Percentiles rank a stretch among this genome's conserved stretches.
Evolutionary conservation across 2,888 invertebrate genomes (phyloP).

Genomic region (Mythimna pallens): DNA sequence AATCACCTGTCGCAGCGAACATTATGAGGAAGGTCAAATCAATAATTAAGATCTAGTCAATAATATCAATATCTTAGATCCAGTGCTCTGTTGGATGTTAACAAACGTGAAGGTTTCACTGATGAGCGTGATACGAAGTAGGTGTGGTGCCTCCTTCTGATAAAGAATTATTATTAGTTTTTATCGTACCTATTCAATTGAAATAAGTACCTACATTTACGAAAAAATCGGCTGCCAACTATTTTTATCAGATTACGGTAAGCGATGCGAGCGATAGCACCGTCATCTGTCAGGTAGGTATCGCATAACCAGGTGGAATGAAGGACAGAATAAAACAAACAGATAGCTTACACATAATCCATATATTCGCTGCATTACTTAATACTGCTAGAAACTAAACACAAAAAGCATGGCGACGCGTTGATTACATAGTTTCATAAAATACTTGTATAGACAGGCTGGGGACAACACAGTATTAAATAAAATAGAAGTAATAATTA

Average conservation of each 20-base stretch:
- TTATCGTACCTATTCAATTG: conserved; percentile 19
- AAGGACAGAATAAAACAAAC: conserved; percentile 43
- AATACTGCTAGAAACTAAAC: conserved; percentile 76
- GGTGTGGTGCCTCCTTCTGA: conserved; percentile 14
- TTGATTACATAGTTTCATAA: conserved; percentile 63
- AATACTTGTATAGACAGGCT: conserved; percentile 46
- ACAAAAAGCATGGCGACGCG: conserved; percentile 74
- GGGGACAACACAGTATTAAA: conserved; percentile 48
- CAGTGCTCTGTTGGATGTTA: conserved; percentile 6
- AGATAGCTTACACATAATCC: conserved; percentile 78
- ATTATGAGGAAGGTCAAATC: conserved; percentile 25
- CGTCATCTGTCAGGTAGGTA: conserved; percentile 16
- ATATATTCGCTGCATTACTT: conserved; percentile 77
- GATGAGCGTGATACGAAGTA: neutral
- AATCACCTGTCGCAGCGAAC: conserved; percentile 10
- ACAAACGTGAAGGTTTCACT: conserved; percentile 12
- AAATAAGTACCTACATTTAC: neutral
- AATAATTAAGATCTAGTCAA: conserved; percentile 15
- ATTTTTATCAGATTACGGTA: conserved; percentile 38
- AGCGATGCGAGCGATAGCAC: conserved; percentile 12
- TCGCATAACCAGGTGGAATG: conserved; percentile 4
- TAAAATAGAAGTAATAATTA: conserved; percentile 48
- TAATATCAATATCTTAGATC: conserved; percentile 23
- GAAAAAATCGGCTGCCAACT: conserved; percentile 10
- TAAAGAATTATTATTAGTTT: conserved; percentile 24